Base-by-base conservation (phyloP, 2,888 invertebrate genomes). In the Deroplatys truncata region DNA sequence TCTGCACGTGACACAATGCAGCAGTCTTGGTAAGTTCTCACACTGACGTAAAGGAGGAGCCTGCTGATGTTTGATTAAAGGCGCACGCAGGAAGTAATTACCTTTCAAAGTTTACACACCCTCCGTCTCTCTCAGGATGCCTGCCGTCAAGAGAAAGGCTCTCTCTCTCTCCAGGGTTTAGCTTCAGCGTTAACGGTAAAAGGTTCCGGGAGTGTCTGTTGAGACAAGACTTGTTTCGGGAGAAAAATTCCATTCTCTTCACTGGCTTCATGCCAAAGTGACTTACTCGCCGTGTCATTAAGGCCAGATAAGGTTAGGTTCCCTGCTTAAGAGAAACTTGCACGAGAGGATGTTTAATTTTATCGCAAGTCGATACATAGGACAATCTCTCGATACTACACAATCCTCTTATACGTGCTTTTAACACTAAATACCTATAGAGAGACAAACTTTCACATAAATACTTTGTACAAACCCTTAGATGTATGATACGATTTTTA, bases 81-180 rank as follows among this genome's bases (percentile, higher is more conserved):
- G 84, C 31, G 28, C 56, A 72, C 28, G 13, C 85, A 89, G 85
- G 89, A 89, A 89, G 89, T 85, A 89, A 89, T 89, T 89, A 89
- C 89, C 85, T 85, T 85, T 89, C 89, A 89, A 85, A 89, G 89
- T 89, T 88, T 85, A 89, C 89, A 85, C 85, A 31, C 85, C 72
- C 85, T 28, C 72, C n/a, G 3, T 20, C 16, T 16, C 56, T 20
- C n/a, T n/a, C n/a, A n/a, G n/a, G n/a, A n/a, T n/a, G 16, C 5
- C 49, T 49, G 49, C 49, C 15, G 49, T 49, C 49, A 49, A 49
- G 49, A 49, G 49, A 49, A 49, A 49, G 15, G 49, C 56, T 56
- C 20, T 15, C 56, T 20, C 56, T 16, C 56, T 72, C 56, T 72
- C 56, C 25, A 20, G 56, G 56, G 56, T 72, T 72, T 25, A 72